Evolutionary conservation across 1,140 invertebrate genomes (phyloP).

Genomic region (Heterodera carotae): DNA sequence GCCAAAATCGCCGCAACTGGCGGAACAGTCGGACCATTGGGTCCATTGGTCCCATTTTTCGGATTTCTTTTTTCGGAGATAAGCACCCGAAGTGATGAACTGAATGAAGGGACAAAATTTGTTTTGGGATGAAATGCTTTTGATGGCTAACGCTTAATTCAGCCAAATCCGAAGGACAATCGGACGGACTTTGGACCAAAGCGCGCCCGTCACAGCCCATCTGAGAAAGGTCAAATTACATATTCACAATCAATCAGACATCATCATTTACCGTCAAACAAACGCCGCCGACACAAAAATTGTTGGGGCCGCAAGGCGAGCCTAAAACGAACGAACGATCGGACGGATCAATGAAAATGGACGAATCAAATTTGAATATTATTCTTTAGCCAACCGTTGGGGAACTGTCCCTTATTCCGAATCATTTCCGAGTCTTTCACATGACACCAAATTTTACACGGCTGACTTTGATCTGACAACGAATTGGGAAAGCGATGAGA

Average conservation of each 20-base stretch:
- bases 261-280: constrained; percentile 53
- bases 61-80: constrained; percentile 28
- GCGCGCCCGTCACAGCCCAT: constrained; percentile 29
- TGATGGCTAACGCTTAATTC: not conserved
- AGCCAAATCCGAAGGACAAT: constrained; percentile 29
- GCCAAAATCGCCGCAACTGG: constrained; percentile 37
- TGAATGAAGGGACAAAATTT: no score
- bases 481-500: constrained; percentile 4
- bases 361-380: no score
- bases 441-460: constrained; percentile 66
- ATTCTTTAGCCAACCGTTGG: constrained; percentile 41
- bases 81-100: not conserved
- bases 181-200: constrained; percentile 14
- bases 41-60: constrained; percentile 50
- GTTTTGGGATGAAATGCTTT: not conserved
- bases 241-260: no score
- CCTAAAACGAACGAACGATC: constrained; percentile 19
- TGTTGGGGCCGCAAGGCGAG: constrained; percentile 57
- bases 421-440: constrained; percentile 61
- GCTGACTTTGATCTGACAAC: constrained; percentile 60
- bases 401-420: constrained; percentile 65
- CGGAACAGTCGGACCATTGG: constrained; percentile 41
- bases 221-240: no score
- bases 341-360: no score
- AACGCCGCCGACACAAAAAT: constrained; percentile 60